Conservation (phyloP, 2,888 invertebrate species). For the Apotomis turbidana region DNA sequence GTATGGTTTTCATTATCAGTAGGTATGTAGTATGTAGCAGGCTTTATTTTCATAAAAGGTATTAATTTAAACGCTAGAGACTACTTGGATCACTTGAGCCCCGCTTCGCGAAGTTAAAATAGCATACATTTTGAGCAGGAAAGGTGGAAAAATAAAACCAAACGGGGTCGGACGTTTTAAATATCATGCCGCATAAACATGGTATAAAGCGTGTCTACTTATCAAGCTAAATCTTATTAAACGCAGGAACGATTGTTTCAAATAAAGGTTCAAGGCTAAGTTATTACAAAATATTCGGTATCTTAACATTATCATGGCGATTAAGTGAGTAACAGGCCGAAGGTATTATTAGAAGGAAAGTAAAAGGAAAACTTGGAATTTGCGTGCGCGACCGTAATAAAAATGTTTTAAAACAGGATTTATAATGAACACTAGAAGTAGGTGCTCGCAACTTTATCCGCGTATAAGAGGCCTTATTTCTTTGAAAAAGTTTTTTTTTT, state of each 20-base stretch:
- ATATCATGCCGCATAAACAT: background rate
- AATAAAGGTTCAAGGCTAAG: slow-evolving; percentile 27
- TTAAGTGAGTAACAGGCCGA: background rate
- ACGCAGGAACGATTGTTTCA: background rate
- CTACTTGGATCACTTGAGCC: too few relatives aligned
- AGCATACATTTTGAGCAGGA: too few relatives aligned
- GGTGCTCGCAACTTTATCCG: background rate
- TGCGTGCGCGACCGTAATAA: slow-evolving; percentile 11
- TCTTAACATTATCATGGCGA: slow-evolving; percentile 2
- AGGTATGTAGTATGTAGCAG: too few relatives aligned
- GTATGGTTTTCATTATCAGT: too few relatives aligned
- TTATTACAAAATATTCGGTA: slow-evolving; percentile 15
- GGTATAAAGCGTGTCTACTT: background rate
- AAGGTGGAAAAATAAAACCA: too few relatives aligned
- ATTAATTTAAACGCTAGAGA: too few relatives aligned
- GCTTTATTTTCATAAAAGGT: too few relatives aligned
- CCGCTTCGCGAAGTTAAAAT: too few relatives aligned
- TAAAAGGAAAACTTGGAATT: slow-evolving; percentile 8
- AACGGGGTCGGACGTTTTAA: background rate
- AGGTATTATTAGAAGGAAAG: slow-evolving; percentile 6
- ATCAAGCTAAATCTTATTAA: slow-evolving; percentile 8
- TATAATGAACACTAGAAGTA: background rate
- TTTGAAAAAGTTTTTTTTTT: too few relatives aligned
- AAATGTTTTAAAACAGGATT: background rate
- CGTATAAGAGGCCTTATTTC: too few relatives aligned